Percentiles rank a stretch among this genome's conserved stretches.
These are phyloP conservation scores for Chaenocephalus aceratus DNA, from an alignment of 2,113 vertebrate species.

Conservation along the genomic window DNA sequence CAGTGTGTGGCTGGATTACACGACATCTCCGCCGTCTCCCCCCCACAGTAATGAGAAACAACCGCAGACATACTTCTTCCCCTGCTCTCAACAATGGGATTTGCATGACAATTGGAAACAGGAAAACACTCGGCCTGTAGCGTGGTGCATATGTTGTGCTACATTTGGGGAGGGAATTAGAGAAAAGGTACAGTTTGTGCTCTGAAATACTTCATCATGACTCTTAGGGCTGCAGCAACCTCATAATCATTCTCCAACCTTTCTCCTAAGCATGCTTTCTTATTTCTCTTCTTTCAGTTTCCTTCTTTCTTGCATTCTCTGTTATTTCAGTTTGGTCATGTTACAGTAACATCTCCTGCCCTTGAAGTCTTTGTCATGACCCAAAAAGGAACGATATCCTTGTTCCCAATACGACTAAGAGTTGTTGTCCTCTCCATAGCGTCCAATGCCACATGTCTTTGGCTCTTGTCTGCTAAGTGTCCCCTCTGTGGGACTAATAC, in stretches of 20 bases:
- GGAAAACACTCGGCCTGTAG: neutral
- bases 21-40: slow-evolving; percentile 37
- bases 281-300: slow-evolving; percentile 9
- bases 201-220: slow-evolving; percentile 47
- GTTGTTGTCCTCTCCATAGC: too few species aligned
- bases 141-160: neutral
- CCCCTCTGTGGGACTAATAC: too few species aligned
- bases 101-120: slow-evolving; percentile 41
- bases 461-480: too few species aligned
- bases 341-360: slow-evolving; percentile 31
- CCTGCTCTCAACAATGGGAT: slow-evolving; percentile 1
- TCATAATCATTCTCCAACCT: slow-evolving; percentile 13
- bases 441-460: too few species aligned
- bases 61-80: slow-evolving; percentile 20
- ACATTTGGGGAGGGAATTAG: neutral
- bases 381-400: too few species aligned
- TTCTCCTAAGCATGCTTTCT: slow-evolving; percentile 31
- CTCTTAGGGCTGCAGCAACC: slow-evolving; percentile 40
- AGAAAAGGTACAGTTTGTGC: slow-evolving; percentile 22
- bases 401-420: too few species aligned
- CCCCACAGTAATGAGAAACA: slow-evolving; percentile 37
- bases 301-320: slow-evolving; percentile 18
- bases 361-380: slow-evolving; percentile 27
- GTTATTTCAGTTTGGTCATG: neutral
- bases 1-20: slow-evolving; percentile 50